phyloP scores from a whole-genome alignment of 2,113 vertebrate species.

The Colossoma macropomum region DNA sequence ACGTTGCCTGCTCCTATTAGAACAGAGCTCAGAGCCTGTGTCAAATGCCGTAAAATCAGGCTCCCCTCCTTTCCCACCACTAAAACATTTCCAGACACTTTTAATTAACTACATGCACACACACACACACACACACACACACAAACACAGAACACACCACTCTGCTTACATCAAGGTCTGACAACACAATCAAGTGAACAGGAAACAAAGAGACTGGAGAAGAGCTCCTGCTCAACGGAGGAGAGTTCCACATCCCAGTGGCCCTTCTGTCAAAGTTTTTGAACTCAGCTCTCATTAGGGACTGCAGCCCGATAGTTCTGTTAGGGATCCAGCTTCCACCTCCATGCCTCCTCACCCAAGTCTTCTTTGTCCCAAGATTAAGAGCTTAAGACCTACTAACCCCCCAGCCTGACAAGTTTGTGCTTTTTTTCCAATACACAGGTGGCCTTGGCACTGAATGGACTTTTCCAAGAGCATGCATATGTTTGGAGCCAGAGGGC shows the following conservation, averaged over 20 bases:
- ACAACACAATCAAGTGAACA: slow-evolving; percentile 19
- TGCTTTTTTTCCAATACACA: slow-evolving; percentile 53
- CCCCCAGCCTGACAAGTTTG: slow-evolving; percentile 57
- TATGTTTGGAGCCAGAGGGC: slow-evolving; percentile 20
- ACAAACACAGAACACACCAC: no score
- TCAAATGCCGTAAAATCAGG: slow-evolving; percentile 63
- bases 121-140: slow-evolving; percentile 27
- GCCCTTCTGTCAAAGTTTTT: slow-evolving; percentile 59
- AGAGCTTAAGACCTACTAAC: slow-evolving; percentile 55
- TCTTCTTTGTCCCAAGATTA: slow-evolving; percentile 63
- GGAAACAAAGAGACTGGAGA: slow-evolving; percentile 32
- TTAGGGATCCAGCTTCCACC: slow-evolving; percentile 60
- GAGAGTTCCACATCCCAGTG: slow-evolving; percentile 52
- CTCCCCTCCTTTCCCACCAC: slow-evolving; percentile 36
- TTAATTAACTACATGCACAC: slow-evolving; percentile 44
- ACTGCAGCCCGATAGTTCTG: slow-evolving; percentile 60
- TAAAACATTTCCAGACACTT: slow-evolving; percentile 44
- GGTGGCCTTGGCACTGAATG: slow-evolving; percentile 46
- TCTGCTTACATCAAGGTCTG: slow-evolving; percentile 12
- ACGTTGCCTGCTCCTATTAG: slow-evolving; percentile 65
- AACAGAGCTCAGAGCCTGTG: slow-evolving; percentile 62
- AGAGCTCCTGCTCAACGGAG: slow-evolving; percentile 50
- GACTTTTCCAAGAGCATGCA: slow-evolving; percentile 42
- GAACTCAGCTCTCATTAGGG: slow-evolving; percentile 65
- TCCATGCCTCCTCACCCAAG: slow-evolving; percentile 39